phyloP scores from a whole-genome alignment of 2,888 invertebrate genomes.

The Cantharis flavilabris region DNA sequence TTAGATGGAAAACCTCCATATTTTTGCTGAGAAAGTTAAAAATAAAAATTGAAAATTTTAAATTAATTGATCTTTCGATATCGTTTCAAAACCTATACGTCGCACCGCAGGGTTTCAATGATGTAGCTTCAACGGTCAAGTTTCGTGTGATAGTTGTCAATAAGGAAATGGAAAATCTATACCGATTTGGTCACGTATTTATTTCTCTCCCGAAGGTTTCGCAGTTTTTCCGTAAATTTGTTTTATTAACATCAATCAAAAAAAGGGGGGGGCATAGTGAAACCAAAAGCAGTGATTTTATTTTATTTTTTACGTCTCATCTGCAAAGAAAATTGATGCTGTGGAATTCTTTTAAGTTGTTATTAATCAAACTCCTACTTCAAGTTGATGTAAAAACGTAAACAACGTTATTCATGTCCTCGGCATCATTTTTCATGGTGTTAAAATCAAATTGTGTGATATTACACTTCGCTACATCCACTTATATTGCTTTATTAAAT shows the following conservation, averaged over 20 bases:
- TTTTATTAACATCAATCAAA: background rate
- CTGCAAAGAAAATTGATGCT: background rate
- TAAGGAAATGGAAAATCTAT: too few species aligned
- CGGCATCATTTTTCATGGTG: background rate
- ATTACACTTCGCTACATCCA: background rate
- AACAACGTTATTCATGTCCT: background rate
- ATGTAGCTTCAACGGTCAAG: too few species aligned
- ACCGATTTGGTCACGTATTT: too few species aligned
- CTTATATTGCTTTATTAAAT: background rate
- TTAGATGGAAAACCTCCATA: background rate
- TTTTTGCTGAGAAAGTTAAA: background rate
- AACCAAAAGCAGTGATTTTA: too few species aligned
- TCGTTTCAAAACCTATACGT: too few species aligned
- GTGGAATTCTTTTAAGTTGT: background rate
- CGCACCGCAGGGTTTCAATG: too few species aligned
- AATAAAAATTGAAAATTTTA: background rate
- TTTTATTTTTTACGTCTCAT: background rate
- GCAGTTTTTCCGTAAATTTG: background rate
- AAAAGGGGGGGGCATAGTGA: background rate
- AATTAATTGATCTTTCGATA: background rate
- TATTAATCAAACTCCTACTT: background rate
- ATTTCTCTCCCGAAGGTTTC: too few species aligned
- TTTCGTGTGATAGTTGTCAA: too few species aligned
- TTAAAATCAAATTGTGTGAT: background rate
- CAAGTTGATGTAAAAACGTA: background rate